Evolutionary conservation across 2,113 vertebrate genomes (phyloP).

Genomic region (Tamias sibiricus): DNA sequence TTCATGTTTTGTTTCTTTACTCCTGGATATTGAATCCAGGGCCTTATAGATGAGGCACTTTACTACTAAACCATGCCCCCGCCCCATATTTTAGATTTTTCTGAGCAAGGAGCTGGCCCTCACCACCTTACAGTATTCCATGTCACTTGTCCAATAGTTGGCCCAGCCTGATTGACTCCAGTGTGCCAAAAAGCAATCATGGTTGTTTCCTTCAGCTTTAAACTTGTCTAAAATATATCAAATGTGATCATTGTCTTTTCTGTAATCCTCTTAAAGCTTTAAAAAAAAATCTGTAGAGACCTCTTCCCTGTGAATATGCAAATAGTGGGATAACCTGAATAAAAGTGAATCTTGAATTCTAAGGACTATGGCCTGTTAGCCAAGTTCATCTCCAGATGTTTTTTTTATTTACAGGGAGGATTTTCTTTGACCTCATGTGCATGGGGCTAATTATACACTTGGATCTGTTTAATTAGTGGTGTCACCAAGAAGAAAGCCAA

Average conservation of each 20-base stretch:
- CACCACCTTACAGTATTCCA: not conserved
- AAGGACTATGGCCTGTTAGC: not conserved
- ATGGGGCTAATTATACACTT: constrained; percentile 12
- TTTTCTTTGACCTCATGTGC: constrained; percentile 47
- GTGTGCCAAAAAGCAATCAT: not conserved
- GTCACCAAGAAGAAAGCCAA: constrained; percentile 56
- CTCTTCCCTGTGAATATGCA: not conserved
- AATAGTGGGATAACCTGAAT: not conserved
- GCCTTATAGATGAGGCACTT: not conserved
- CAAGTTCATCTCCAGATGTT: constrained; percentile 21
- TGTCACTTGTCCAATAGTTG: not conserved
- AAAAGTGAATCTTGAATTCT: constrained; percentile 43
- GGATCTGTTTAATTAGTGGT: constrained; percentile 50
- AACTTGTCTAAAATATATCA: not conserved
- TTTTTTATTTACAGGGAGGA: constrained; percentile 42
- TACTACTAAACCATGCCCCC: not conserved
- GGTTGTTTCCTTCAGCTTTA: not conserved
- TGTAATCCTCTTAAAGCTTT: not conserved
- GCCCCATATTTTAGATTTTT: not conserved
- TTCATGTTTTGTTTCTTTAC: not conserved
- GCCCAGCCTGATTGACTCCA: not conserved
- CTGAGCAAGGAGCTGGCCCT: not conserved
- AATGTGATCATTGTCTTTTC: not conserved
- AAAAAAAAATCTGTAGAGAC: not conserved
- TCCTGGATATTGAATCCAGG: not conserved